These are phyloP conservation scores for Oedothorax gibbosus DNA, from an alignment of 1,140 invertebrate genomes.

Conservation along the genomic window DNA sequence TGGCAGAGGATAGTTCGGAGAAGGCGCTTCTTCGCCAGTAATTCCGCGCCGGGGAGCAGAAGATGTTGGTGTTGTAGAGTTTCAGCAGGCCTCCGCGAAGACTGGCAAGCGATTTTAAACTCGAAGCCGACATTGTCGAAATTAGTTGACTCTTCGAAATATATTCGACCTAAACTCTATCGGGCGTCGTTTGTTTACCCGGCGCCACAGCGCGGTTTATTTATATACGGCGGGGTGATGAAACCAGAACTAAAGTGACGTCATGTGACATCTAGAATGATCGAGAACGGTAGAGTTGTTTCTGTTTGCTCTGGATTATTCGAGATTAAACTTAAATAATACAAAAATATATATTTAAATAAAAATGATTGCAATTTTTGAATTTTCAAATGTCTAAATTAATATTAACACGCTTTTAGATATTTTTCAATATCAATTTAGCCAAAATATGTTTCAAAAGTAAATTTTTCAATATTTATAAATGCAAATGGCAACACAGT, in stretches of 20 bases:
- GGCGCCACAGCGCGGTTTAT: not conserved
- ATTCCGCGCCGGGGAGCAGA: not conserved
- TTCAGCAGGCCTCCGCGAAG: not conserved
- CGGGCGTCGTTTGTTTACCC: not conserved
- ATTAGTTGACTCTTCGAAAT: not conserved
- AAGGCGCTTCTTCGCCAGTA: constrained; percentile 28
- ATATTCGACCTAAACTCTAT: not conserved
- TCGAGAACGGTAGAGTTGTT: constrained; percentile 5
- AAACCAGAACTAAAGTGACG: constrained; percentile 34
- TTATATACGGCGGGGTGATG: constrained; percentile 19
- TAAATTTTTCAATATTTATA: too few relatives aligned
- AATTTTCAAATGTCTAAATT: too few relatives aligned
- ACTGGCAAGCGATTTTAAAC: not conserved
- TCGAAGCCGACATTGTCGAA: not conserved
- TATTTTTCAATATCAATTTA: too few relatives aligned
- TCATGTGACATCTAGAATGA: constrained; percentile 26
- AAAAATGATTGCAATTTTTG: too few relatives aligned
- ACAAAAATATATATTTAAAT: too few relatives aligned
- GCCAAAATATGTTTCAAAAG: too few relatives aligned
- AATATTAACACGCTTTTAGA: too few relatives aligned
- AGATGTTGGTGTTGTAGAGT: not conserved
- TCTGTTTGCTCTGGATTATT: not conserved
- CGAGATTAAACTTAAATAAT: not conserved
- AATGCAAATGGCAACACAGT: too few relatives aligned
- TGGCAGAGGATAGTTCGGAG: constrained; percentile 46